Percentiles rank a stretch among this genome's conserved stretches.
Conservation (phyloP, 2,113 vertebrate genomes). For the Psilopsiagon aurifrons region DNA sequence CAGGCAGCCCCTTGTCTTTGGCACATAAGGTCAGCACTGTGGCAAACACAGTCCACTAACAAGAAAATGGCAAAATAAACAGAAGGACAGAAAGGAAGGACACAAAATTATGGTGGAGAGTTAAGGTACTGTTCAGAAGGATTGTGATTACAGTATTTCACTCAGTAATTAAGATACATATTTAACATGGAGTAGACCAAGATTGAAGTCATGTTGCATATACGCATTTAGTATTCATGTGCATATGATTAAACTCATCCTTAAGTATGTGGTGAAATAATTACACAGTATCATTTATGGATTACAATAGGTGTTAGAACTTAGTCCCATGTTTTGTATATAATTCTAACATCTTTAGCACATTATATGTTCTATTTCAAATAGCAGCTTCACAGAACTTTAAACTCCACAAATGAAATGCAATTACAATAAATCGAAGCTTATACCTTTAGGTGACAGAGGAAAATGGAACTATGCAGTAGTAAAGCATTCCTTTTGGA, state of each 20-base stretch:
- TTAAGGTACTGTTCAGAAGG: background rate
- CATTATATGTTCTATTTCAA: background rate
- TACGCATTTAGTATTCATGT: accelerated
- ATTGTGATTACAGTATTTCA: background rate
- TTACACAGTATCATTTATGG: background rate
- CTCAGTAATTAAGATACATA: background rate
- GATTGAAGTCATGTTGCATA: background rate
- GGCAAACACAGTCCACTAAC: background rate
- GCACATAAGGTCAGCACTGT: background rate
- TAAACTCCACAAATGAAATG: background rate
- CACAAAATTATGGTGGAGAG: background rate
- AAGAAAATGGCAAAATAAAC: background rate
- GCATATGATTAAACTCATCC: background rate
- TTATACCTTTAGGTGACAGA: background rate
- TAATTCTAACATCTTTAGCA: constrained; percentile 2
- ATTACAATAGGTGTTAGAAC: background rate
- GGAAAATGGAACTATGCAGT: background rate
- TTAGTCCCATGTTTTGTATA: background rate
- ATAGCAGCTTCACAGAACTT: background rate
- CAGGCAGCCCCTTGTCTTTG: background rate
- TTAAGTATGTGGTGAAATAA: background rate
- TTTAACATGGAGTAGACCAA: background rate
- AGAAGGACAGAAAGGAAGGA: background rate
- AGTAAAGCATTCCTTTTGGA: background rate
- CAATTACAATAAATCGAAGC: background rate